These are phyloP conservation scores for Lydus trimaculatus DNA, from an alignment of 2,888 invertebrate species.

Conservation along the genomic window DNA sequence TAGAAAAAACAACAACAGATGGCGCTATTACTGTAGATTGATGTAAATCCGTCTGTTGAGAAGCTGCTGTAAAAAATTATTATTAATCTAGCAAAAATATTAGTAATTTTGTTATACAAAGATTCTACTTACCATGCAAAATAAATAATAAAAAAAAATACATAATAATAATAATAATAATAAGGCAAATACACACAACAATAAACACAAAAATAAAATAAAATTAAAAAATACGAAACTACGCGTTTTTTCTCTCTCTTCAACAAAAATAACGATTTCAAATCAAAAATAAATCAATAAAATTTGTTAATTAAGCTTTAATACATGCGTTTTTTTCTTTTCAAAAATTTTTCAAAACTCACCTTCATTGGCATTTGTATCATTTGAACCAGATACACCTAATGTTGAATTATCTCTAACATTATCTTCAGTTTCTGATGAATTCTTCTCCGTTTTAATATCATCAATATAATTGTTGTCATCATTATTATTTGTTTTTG, in stretches of 20 bases:
- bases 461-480: slow-evolving; percentile 36
- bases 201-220: slow-evolving; percentile 15
- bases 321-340: slow-evolving; percentile 13
- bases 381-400: slow-evolving; percentile 27
- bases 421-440: slow-evolving; percentile 40
- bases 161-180: slow-evolving; percentile 28
- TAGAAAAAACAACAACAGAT: not conserved
- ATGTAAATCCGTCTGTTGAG: not conserved
- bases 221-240: slow-evolving; percentile 28
- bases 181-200: slow-evolving; percentile 26
- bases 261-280: slow-evolving; percentile 17
- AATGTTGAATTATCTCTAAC: slow-evolving; percentile 17
- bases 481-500: slow-evolving; percentile 27
- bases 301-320: not conserved
- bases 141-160: slow-evolving; percentile 32
- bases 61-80: slow-evolving; percentile 2
- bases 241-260: slow-evolving; percentile 21
- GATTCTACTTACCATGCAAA: slow-evolving; percentile 57
- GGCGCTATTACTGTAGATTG: not conserved
- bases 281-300: slow-evolving; percentile 16
- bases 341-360: slow-evolving; percentile 22
- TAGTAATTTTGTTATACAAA: slow-evolving; percentile 25
- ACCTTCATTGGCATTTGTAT: slow-evolving; percentile 42
- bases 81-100: slow-evolving; percentile 10
- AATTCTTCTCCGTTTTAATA: slow-evolving; percentile 30